Percentiles rank a stretch among this genome's conserved stretches.
These are phyloP conservation scores for Phymastichus coffea DNA, from an alignment of 1,140 invertebrate genomes.

Conservation along the genomic window DNA sequence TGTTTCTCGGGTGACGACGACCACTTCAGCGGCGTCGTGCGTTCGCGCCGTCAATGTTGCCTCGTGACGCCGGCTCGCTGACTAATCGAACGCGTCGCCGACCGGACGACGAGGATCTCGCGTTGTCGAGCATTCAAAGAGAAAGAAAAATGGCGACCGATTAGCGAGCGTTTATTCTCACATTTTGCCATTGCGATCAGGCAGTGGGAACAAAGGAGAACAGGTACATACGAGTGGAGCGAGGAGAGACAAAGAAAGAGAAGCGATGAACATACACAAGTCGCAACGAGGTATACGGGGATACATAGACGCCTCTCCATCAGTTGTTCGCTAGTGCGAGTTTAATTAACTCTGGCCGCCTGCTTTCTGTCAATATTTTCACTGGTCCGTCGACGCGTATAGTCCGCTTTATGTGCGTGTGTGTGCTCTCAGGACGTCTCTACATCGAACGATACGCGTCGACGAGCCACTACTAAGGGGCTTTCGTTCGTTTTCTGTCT, in stretches of 20 bases:
- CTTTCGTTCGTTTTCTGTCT: no score
- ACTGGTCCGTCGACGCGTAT: conserved; percentile 25
- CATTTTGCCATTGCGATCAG: conserved; percentile 27
- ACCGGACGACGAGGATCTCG: no score
- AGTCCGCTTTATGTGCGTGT: not conserved
- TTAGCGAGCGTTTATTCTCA: no score
- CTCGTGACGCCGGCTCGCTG: no score
- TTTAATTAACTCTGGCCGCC: conserved; percentile 49
- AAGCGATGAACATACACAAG: conserved; percentile 11
- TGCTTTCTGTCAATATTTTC: conserved; percentile 53
- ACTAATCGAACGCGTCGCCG: no score
- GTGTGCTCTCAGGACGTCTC: conserved; percentile 10
- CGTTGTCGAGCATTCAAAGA: no score
- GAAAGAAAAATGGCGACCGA: conserved; percentile 1
- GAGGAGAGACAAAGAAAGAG: conserved; percentile 7
- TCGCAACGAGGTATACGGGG: no score
- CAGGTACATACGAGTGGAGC: conserved; percentile 12
- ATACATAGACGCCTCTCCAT: no score
- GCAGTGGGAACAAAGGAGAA: conserved; percentile 34
- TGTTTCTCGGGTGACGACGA: not conserved
- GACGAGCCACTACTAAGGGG: not conserved
- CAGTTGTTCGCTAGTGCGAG: conserved; percentile 37
- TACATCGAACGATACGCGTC: conserved; percentile 6
- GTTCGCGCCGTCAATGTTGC: no score
- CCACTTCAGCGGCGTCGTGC: not conserved